These are phyloP conservation scores for Tineola bisselliella DNA, from an alignment of 2,888 invertebrate genomes.

Conservation along the genomic window DNA sequence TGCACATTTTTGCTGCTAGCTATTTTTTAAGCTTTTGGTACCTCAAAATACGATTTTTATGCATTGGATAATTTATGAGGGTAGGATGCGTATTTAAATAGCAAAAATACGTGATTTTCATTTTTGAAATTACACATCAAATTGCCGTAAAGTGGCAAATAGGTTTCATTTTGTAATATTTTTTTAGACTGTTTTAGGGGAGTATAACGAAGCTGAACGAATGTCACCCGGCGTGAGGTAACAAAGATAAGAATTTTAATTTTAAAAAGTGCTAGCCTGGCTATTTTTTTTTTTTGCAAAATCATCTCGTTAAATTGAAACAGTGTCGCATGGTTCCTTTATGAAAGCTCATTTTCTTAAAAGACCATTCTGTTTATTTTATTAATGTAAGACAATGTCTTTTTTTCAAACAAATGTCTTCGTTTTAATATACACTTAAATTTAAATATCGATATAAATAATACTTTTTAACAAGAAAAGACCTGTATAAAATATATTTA, in stretches of 20 bases:
- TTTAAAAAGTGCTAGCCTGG: slow-evolving; percentile 30
- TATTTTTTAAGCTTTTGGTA: no score
- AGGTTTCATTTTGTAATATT: slow-evolving; percentile 9
- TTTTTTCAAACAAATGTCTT: not conserved
- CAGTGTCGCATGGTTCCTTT: slow-evolving; percentile 15
- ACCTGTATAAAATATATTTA: not conserved
- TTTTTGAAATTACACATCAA: not conserved
- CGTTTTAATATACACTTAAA: not conserved
- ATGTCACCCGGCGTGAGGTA: slow-evolving; percentile 12
- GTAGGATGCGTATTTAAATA: not conserved
- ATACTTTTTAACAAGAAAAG: not conserved
- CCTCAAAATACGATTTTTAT: no score
- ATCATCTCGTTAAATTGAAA: slow-evolving; percentile 25
- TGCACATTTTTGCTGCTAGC: no score
- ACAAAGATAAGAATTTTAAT: slow-evolving; percentile 23
- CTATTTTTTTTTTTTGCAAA: slow-evolving; percentile 18
- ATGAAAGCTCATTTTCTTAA: slow-evolving; percentile 16
- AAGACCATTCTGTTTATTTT: slow-evolving; percentile 16
- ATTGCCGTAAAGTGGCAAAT: not conserved
- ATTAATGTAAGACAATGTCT: not conserved
- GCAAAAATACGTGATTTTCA: not conserved
- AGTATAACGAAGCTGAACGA: slow-evolving; percentile 14
- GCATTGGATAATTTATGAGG: not conserved
- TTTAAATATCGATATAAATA: not conserved
- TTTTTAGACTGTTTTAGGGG: slow-evolving; percentile 7